These are phyloP conservation scores for Rhinogobio ventralis DNA, from an alignment of 2,797 vertebrate genomes.

Conservation along the genomic window DNA sequence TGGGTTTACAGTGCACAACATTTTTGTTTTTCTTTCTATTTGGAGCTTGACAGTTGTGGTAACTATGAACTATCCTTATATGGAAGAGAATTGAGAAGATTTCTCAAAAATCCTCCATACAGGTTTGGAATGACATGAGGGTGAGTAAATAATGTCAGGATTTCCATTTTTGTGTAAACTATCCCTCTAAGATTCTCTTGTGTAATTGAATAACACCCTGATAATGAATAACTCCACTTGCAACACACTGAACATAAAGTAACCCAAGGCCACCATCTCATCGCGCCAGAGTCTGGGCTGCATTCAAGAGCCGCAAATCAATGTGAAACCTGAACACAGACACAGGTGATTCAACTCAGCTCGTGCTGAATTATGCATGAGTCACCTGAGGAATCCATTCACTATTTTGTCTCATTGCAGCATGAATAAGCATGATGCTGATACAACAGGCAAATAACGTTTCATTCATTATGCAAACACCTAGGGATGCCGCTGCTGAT, in stretches of 20 bases:
- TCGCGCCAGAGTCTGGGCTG: not conserved
- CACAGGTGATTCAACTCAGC: slow-evolving; percentile 42
- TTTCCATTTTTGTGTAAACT: not conserved
- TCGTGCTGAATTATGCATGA: slow-evolving; percentile 51
- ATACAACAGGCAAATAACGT: slow-evolving; percentile 57
- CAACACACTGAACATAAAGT: not conserved
- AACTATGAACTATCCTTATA: no score
- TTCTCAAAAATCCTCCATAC: not conserved
- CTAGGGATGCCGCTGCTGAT: slow-evolving; percentile 52
- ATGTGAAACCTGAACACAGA: not conserved
- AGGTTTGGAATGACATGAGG: not conserved
- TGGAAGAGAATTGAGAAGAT: not conserved
- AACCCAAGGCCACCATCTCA: slow-evolving; percentile 5
- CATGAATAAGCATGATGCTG: slow-evolving; percentile 61
- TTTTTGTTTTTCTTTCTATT: not conserved
- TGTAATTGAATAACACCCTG: slow-evolving; percentile 5
- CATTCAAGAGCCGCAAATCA: slow-evolving; percentile 16
- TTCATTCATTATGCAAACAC: slow-evolving; percentile 64
- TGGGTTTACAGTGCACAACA: no score
- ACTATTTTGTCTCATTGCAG: slow-evolving; percentile 47
- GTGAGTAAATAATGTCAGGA: not conserved
- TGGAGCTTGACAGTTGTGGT: not conserved
- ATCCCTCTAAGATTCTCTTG: not conserved
- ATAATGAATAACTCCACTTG: slow-evolving; percentile 1
- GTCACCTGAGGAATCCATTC: slow-evolving; percentile 54